phyloP scores from a whole-genome alignment of 1,140 invertebrate genomes.

The Coptotermes formosanus region DNA sequence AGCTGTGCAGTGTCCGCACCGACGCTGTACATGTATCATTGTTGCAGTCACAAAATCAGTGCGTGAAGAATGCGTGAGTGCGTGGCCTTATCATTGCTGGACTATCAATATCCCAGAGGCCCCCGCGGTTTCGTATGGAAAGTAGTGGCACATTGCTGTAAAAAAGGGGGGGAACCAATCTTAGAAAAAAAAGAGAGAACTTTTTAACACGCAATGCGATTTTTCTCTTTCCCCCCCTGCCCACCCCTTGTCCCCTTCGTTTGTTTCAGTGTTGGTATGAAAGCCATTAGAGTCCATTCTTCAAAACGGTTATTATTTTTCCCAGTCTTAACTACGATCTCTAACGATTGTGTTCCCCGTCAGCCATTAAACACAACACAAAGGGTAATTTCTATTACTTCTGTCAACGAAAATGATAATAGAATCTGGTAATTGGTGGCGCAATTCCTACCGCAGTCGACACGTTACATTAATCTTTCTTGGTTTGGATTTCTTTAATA shows the following conservation, averaged over 20 bases:
- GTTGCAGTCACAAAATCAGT: not conserved
- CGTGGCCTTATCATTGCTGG: conserved; percentile 17
- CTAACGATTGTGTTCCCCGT: not conserved
- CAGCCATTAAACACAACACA: not conserved
- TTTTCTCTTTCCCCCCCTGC: not conserved
- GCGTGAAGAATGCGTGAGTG: not conserved
- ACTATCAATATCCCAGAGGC: conserved; percentile 1
- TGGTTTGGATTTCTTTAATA: no score
- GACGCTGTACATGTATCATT: not conserved
- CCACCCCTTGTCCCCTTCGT: not conserved
- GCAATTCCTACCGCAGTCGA: not conserved
- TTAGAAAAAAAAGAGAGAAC: not conserved
- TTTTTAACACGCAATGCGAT: conserved; percentile 16
- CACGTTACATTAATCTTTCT: no score
- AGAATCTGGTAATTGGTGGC: not conserved
- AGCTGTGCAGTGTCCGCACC: no score
- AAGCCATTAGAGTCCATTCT: not conserved
- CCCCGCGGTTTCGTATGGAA: conserved; percentile 12
- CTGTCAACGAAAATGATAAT: not conserved
- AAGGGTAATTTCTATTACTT: not conserved
- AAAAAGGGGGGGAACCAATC: not conserved
- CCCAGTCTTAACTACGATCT: not conserved
- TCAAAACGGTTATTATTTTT: conserved; percentile 6
- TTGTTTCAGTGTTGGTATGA: conserved; percentile 7
- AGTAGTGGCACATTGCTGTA: not conserved